These are phyloP conservation scores for Drosophila bipectinata DNA, from an alignment of 1,140 invertebrate species.

Conservation along the genomic window DNA sequence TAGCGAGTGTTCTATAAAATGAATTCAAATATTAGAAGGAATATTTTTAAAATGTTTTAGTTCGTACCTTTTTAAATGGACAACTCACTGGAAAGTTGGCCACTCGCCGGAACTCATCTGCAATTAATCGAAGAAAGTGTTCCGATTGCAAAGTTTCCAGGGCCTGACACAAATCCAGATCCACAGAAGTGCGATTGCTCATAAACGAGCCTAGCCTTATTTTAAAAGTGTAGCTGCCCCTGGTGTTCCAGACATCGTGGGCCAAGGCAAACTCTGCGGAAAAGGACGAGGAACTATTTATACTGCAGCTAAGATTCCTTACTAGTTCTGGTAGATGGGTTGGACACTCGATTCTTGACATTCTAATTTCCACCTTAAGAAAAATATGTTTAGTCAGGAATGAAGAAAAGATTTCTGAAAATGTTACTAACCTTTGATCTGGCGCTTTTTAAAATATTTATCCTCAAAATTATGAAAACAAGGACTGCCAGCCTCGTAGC, in stretches of 20 bases:
- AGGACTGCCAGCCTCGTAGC: neutral
- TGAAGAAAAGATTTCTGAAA: neutral
- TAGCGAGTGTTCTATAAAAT: constrained; percentile 23
- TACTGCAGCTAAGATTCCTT: constrained; percentile 9
- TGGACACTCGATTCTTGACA: constrained; percentile 20
- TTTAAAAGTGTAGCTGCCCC: constrained; percentile 15
- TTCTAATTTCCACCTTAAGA: constrained; percentile 16
- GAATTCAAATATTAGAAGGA: neutral
- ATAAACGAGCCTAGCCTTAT: constrained; percentile 3
- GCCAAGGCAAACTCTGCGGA: constrained; percentile 13
- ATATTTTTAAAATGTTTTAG: too few species aligned
- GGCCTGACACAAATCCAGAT: constrained; percentile 32
- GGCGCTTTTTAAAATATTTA: neutral
- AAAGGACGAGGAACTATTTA: constrained; percentile 3
- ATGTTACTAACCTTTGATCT: constrained; percentile 5
- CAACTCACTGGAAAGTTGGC: constrained; percentile 39
- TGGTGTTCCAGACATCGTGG: constrained; percentile 10
- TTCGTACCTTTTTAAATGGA: constrained; percentile 43
- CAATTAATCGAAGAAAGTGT: constrained; percentile 20
- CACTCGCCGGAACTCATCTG: constrained; percentile 12
- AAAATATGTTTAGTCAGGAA: neutral
- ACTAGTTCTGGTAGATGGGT: constrained; percentile 18
- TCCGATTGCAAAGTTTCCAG: constrained; percentile 14
- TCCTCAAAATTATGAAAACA: neutral
- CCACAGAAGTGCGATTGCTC: constrained; percentile 24